Percentiles rank a stretch among this genome's conserved stretches.
phyloP scores from a whole-genome alignment of 2,888 invertebrate genomes.

The Perizoma affinitatum region DNA sequence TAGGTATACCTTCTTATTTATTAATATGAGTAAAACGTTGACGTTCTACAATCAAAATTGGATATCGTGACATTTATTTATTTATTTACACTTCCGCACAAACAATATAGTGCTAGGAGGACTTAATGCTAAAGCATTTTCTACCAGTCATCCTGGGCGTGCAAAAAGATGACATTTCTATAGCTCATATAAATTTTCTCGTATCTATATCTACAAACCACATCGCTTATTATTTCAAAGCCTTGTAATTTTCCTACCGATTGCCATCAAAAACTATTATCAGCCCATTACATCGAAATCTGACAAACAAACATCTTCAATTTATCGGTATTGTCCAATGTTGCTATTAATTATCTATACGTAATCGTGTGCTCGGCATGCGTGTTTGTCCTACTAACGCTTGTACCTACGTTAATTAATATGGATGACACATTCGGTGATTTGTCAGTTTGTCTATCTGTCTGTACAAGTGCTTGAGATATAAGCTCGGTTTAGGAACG shows the following conservation, averaged over 20 bases:
- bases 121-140: no score
- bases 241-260: not conserved
- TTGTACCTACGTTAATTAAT: constrained; percentile 18
- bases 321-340: constrained; percentile 6
- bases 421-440: constrained; percentile 15
- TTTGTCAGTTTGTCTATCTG: constrained; percentile 22
- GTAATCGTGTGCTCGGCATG: constrained; percentile 12
- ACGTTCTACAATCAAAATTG: no score
- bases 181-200: no score
- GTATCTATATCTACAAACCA: no score
- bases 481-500: not conserved
- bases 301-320: not conserved
- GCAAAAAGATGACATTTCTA: no score
- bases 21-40: no score
- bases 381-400: constrained; percentile 9
- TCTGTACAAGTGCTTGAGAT: not conserved
- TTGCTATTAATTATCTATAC: constrained; percentile 20
- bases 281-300: not conserved
- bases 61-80: no score
- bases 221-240: not conserved
- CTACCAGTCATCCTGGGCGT: no score
- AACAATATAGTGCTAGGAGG: no score
- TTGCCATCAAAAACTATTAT: not conserved
- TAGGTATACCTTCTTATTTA: no score
- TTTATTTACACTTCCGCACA: no score